Conservation (phyloP, 1,140 invertebrate species). For the Leptinotarsa undecemlineata region DNA sequence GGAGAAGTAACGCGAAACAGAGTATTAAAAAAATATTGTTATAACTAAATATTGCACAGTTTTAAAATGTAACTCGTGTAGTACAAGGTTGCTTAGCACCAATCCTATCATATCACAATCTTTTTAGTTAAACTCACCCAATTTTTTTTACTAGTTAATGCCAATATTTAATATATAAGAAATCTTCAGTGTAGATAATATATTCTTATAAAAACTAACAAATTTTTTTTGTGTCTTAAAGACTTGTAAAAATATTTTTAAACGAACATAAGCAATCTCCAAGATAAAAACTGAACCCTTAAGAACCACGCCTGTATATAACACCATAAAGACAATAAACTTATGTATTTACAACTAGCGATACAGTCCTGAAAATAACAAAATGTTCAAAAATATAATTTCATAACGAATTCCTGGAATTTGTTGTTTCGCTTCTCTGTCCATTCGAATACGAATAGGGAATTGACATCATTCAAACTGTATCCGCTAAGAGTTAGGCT, state of each 20-base stretch:
- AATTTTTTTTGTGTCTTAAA: constrained; percentile 27
- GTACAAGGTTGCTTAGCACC: constrained; percentile 52
- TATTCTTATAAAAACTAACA: constrained; percentile 48
- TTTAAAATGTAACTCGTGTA: constrained; percentile 35
- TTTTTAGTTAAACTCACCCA: constrained; percentile 43
- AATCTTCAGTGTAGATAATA: constrained; percentile 45
- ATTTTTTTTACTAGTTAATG: constrained; percentile 40
- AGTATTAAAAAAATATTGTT: constrained; percentile 31
- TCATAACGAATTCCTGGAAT: too few relatives aligned
- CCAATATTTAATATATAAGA: constrained; percentile 39
- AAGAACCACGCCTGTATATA: constrained; percentile 41
- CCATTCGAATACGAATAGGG: not conserved
- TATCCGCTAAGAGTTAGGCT: not conserved
- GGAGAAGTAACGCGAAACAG: constrained; percentile 2
- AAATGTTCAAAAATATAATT: too few relatives aligned
- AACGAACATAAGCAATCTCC: constrained; percentile 33
- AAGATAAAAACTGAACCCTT: constrained; percentile 35
- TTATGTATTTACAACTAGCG: constrained; percentile 37
- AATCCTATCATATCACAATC: constrained; percentile 52
- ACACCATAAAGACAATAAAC: constrained; percentile 40
- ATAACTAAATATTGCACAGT: constrained; percentile 50
- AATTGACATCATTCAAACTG: not conserved
- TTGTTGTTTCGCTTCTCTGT: too few relatives aligned
- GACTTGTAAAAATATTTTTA: constrained; percentile 7
- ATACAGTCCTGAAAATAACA: constrained; percentile 29